Percentiles rank a stretch among this genome's conserved stretches.
Conservation (phyloP, 2,797 vertebrate species). For the Oryzias dopingdopingensis region DNA sequence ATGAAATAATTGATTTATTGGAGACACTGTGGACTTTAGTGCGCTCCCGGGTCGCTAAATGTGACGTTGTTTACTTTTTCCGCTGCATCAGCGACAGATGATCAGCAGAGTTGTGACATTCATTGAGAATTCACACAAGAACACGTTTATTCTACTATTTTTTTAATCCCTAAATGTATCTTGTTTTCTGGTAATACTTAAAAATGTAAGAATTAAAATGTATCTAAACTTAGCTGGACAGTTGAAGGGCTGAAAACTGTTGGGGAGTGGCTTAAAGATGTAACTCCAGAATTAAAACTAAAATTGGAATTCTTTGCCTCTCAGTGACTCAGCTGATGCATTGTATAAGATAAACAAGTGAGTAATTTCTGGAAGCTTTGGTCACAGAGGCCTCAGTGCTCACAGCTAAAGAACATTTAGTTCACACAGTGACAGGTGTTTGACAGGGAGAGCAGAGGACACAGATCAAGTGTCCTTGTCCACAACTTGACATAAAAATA, state of each 20-base stretch:
- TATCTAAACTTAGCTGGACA: too few relatives aligned
- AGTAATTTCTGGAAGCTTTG: slow-evolving; percentile 23
- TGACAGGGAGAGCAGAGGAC: slow-evolving; percentile 25
- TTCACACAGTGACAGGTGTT: slow-evolving; percentile 69
- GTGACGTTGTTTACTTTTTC: slow-evolving; percentile 11
- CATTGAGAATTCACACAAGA: background rate
- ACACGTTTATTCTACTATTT: too few relatives aligned
- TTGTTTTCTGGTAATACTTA: too few relatives aligned
- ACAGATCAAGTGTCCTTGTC: slow-evolving; percentile 65
- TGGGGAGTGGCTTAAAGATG: background rate
- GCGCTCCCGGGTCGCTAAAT: slow-evolving; percentile 23
- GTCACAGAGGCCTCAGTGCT: slow-evolving; percentile 33
- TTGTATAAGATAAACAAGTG: slow-evolving; percentile 15
- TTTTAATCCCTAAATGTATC: too few relatives aligned
- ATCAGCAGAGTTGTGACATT: background rate
- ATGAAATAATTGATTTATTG: background rate
- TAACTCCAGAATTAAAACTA: background rate
- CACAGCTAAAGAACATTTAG: slow-evolving; percentile 39
- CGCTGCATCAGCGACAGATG: background rate
- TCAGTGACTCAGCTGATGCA: background rate
- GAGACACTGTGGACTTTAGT: background rate
- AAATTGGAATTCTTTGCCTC: slow-evolving; percentile 6
- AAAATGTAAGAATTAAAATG: too few relatives aligned
- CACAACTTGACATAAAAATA: slow-evolving; percentile 70
- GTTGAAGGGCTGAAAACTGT: too few relatives aligned